These are phyloP conservation scores for Trissolcus japonicus DNA, from an alignment of 2,888 invertebrate species.

Conservation along the genomic window DNA sequence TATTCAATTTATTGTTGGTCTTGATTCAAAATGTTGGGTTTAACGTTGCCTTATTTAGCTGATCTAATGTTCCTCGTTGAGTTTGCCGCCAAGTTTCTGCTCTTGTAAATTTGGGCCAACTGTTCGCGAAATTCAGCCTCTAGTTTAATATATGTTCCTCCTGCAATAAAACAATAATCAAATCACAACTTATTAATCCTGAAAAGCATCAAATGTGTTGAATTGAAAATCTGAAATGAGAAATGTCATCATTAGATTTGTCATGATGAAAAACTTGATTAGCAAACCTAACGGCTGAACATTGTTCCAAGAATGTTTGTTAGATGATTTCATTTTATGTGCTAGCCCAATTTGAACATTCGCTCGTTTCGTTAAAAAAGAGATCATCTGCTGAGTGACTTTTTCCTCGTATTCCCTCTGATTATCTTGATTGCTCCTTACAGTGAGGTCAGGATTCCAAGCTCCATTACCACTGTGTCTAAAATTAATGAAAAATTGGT, in stretches of 20 bases:
- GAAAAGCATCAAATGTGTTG: too few relatives aligned
- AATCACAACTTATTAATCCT: too few relatives aligned
- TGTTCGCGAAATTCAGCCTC: slow-evolving; percentile 87
- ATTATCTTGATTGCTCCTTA: slow-evolving; percentile 91
- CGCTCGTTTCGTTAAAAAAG: slow-evolving; percentile 79
- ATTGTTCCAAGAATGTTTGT: slow-evolving; percentile 65
- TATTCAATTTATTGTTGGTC: slow-evolving; percentile 13
- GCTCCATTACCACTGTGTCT: slow-evolving; percentile 79
- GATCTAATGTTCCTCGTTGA: slow-evolving; percentile 31
- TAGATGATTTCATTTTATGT: slow-evolving; percentile 59
- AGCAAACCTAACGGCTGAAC: slow-evolving; percentile 67
- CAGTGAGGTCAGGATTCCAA: slow-evolving; percentile 87
- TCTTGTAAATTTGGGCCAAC: slow-evolving; percentile 65
- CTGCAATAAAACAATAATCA: slow-evolving; percentile 69
- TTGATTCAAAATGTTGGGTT: neutral
- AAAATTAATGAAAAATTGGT: too few relatives aligned
- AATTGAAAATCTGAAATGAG: too few relatives aligned
- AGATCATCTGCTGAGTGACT: slow-evolving; percentile 83
- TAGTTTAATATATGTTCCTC: slow-evolving; percentile 85
- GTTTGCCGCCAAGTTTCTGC: slow-evolving; percentile 62
- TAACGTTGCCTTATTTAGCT: slow-evolving; percentile 16
- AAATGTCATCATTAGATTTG: too few relatives aligned
- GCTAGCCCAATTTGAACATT: slow-evolving; percentile 64
- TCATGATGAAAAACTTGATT: neutral
- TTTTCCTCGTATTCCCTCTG: slow-evolving; percentile 90